Evolutionary conservation across 2,888 invertebrate species (phyloP).

Genomic region (Coelopa pilipes): DNA sequence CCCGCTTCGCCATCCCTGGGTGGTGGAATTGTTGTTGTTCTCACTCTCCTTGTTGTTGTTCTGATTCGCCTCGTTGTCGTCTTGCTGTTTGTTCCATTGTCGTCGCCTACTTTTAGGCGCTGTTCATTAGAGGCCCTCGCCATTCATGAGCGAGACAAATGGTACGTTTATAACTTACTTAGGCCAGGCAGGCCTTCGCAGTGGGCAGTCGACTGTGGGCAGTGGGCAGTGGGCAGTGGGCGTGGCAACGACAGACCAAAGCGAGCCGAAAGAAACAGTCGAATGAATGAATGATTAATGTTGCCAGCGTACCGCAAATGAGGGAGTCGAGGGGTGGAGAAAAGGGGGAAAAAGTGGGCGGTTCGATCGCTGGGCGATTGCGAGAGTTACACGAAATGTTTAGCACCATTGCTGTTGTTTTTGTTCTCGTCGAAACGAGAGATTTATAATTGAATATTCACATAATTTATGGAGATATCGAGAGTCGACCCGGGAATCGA

Average conservation of each 20-base stretch:
- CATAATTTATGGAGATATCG: too few relatives aligned
- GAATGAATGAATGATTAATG: conserved; percentile 18
- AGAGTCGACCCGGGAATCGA: too few relatives aligned
- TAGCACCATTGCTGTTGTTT: too few relatives aligned
- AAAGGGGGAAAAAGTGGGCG: neutral
- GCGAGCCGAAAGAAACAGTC: neutral
- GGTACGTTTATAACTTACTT: conserved; percentile 20
- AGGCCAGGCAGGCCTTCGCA: neutral
- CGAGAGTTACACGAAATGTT: too few relatives aligned
- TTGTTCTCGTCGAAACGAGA: too few relatives aligned
- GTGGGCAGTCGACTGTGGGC: neutral
- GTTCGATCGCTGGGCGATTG: too few relatives aligned
- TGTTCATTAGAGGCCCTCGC: conserved; percentile 1
- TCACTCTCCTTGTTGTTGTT: too few relatives aligned
- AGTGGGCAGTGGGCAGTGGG: neutral
- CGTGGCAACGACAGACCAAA: conserved; percentile 9
- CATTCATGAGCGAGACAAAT: conserved; percentile 22
- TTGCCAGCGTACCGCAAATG: neutral
- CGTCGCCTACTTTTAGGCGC: conserved; percentile 21
- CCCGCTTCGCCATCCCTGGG: too few relatives aligned
- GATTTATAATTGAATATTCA: too few relatives aligned
- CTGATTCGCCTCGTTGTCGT: neutral
- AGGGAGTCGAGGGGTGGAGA: neutral
- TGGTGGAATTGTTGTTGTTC: too few relatives aligned
- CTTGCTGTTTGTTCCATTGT: neutral